Base-by-base conservation (phyloP, 2,888 invertebrate genomes). In the Spatulosminthurus flaviceps region DNA sequence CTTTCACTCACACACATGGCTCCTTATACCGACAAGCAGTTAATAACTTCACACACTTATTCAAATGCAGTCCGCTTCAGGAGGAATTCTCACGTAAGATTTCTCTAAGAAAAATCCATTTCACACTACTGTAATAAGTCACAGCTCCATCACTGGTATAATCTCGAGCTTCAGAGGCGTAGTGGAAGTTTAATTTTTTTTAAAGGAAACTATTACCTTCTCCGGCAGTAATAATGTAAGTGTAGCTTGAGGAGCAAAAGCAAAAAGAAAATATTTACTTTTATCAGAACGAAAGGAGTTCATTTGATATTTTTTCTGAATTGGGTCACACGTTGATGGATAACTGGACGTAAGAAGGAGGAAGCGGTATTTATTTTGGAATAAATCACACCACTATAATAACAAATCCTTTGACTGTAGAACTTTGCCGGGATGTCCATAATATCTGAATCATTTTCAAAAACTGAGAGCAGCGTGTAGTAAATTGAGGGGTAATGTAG, bases 341-440 rank as follows among this genome's bases (percentile, higher is more conserved):
- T 11, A 51, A 51, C n/a, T 51, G 4, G 16, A 16, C n/a, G 5
- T 4, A 51, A 19, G 16, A 2, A 51, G 16, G n/a, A 51, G 51
- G 51, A 51, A 51, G 51, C 16, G n/a, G n/a, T n/a, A 51, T n/a
- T 51, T 13, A 19, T 19, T 19, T 51, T 51, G 51, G 51, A 51
- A 51, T 19, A 11, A 5, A 11, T 4, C 34, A 51, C 51, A 51
- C 9, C 2, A n/a, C 7, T 51, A 19, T 13, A 19, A 51, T 19
- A 51, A 51, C 16, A 51, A 19, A 51, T 2, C 1, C n/a, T 19
- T 51, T 51, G 9, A 5, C 16, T 16, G 51, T 51, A 51, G 16
- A n/a, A 51, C 7, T 51, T 51, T 51, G 51, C 51, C 51, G 51
- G 51, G 51, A 19, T 51, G 51, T 51, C 51, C 51, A 51, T 51